Evolutionary conservation across 2,113 vertebrate genomes (phyloP).

Genomic region (Chauna torquata): DNA sequence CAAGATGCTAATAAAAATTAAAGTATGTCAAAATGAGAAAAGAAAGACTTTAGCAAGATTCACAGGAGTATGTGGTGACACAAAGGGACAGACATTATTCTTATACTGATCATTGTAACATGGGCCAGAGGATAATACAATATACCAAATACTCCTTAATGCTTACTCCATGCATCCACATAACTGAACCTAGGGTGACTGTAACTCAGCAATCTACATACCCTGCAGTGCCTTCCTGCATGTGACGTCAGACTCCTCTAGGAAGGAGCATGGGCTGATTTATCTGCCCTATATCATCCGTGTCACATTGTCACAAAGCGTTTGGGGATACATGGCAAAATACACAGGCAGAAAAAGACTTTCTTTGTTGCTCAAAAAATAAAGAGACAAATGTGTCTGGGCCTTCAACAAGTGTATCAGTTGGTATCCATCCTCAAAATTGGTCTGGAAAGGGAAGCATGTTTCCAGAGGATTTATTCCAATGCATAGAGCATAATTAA

Average conservation of each 20-base stretch:
- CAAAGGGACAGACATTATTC: not conserved
- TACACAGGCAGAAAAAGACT: conserved; percentile 12
- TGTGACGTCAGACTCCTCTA: not conserved
- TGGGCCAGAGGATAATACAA: not conserved
- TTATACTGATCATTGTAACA: not conserved
- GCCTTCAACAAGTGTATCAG: not conserved
- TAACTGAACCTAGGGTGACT: not conserved
- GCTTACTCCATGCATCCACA: not conserved
- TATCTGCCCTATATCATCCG: not conserved
- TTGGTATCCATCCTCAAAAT: not conserved
- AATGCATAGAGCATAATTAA: not conserved
- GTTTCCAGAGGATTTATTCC: not conserved
- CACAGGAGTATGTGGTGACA: not conserved
- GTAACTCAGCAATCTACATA: not conserved
- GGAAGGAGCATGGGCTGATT: not conserved
- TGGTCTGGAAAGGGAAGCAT: not conserved
- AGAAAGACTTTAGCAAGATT: not conserved
- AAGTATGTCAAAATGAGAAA: not conserved
- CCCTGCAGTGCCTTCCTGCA: not conserved
- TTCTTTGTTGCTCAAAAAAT: not conserved
- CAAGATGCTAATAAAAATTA: not conserved
- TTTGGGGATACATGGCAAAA: not conserved
- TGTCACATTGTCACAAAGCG: conserved; percentile 19
- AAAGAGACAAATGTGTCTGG: not conserved
- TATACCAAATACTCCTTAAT: not conserved